Percentiles rank a stretch among this genome's conserved stretches.
phyloP scores from a whole-genome alignment of 2,888 invertebrate species.

The Myopa testacea region DNA sequence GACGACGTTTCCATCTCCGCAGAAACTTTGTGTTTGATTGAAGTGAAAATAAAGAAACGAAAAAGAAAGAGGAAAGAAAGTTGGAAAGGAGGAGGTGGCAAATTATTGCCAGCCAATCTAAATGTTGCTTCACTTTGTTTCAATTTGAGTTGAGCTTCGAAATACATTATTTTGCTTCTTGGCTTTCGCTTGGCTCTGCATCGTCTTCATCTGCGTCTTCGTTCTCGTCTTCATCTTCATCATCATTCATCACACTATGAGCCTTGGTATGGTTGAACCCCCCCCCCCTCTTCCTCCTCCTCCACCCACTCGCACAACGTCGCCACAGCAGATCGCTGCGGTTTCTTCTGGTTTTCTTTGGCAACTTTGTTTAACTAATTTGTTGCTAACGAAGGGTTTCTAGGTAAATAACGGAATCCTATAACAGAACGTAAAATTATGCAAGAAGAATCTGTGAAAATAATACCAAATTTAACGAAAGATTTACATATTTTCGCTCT shows the following conservation, averaged over 20 bases:
- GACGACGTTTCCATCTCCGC: background rate
- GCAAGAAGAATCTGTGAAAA: too few species aligned
- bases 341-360: background rate
- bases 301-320: background rate
- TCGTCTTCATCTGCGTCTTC: background rate
- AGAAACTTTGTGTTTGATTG: background rate
- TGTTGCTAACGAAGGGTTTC: conserved; percentile 31
- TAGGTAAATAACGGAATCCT: conserved; percentile 13
- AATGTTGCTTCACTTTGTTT: conserved; percentile 26
- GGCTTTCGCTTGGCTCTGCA: background rate
- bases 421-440: too few species aligned
- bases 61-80: background rate
- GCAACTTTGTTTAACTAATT: conserved; percentile 18
- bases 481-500: too few species aligned
- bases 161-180: conserved; percentile 1
- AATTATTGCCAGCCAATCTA: conserved; percentile 13
- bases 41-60: background rate
- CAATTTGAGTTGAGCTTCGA: conserved; percentile 22
- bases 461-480: too few species aligned
- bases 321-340: background rate
- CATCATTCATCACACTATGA: background rate
- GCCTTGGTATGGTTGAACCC: background rate
- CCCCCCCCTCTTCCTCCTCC: background rate
- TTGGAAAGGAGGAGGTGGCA: background rate
- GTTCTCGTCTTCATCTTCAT: background rate